phyloP scores from a whole-genome alignment of 2,113 vertebrate species.

The Plectropomus leopardus region DNA sequence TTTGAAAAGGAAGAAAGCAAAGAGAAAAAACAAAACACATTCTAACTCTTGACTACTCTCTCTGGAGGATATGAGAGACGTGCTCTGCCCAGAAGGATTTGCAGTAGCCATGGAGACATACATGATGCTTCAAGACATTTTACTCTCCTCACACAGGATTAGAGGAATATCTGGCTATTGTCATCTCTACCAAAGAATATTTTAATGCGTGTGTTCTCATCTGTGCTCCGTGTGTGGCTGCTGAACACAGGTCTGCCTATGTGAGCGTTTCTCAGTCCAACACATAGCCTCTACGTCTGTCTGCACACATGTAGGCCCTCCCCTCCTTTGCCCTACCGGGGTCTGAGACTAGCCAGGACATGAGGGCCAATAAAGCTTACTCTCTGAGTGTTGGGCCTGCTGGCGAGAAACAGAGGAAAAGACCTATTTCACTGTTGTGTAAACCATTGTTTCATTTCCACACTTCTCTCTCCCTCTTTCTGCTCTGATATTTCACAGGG shows the following conservation, averaged over 20 bases:
- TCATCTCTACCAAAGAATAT: constrained; percentile 49
- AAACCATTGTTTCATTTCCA: constrained; percentile 87
- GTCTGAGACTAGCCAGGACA: constrained; percentile 75
- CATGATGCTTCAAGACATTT: constrained; percentile 58
- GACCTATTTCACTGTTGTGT: constrained; percentile 82
- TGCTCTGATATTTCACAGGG: constrained; percentile 81
- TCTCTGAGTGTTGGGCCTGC: constrained; percentile 64
- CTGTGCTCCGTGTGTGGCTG: constrained; percentile 51
- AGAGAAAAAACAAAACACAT: background rate
- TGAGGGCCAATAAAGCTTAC: constrained; percentile 69
- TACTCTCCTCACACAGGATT: constrained; percentile 64
- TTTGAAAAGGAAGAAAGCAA: background rate
- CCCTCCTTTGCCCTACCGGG: constrained; percentile 39
- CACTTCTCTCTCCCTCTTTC: constrained; percentile 73
- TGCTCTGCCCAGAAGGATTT: constrained; percentile 64
- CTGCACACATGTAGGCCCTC: constrained; percentile 31
- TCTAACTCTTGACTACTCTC: background rate
- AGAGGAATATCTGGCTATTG: constrained; percentile 71
- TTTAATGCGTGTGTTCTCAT: constrained; percentile 58
- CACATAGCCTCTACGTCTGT: constrained; percentile 11
- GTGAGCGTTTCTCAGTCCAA: constrained; percentile 23
- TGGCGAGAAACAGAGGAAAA: constrained; percentile 78
- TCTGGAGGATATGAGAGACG: background rate
- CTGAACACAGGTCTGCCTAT: constrained; percentile 23
- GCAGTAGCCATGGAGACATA: constrained; percentile 22